Evolutionary conservation across 64 coral and sea anemone genomes (phyloP).

Genomic region (Astreopora myriophthalma): DNA sequence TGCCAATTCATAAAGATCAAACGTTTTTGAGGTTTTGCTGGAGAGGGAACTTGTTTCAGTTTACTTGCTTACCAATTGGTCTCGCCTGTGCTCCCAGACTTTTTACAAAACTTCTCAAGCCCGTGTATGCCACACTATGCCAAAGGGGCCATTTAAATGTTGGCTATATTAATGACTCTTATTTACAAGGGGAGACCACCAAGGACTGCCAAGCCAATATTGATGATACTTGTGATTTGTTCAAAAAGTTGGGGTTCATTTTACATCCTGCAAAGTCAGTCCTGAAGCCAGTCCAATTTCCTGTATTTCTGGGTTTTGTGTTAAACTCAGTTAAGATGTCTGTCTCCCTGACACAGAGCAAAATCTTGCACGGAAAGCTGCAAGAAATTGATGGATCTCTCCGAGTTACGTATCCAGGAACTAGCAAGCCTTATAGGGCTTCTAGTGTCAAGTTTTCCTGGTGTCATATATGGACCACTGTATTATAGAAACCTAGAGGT

Average conservation of each 20-base stretch:
- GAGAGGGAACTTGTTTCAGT: slow-evolving; percentile 54
- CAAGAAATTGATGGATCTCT: background rate
- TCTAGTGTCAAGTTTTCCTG: slow-evolving; percentile 23
- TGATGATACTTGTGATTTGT: slow-evolving; percentile 40
- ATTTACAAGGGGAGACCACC: slow-evolving; percentile 20
- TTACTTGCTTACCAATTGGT: slow-evolving; percentile 24
- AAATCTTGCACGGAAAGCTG: background rate
- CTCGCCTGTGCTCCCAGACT: slow-evolving; percentile 27
- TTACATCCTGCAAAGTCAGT: slow-evolving; percentile 44
- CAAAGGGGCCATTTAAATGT: background rate
- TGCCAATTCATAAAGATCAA: slow-evolving; percentile 38
- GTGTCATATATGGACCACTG: slow-evolving; percentile 40
- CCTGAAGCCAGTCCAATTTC: slow-evolving; percentile 15
- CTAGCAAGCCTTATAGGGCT: background rate
- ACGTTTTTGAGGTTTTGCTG: slow-evolving; percentile 34
- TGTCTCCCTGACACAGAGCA: slow-evolving; percentile 12
- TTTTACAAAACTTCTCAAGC: slow-evolving; percentile 51
- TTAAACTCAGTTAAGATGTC: slow-evolving; percentile 56
- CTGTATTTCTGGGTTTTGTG: slow-evolving; percentile 38
- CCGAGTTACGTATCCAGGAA: background rate
- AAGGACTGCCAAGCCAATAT: slow-evolving; percentile 51
- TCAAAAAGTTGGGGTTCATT: slow-evolving; percentile 17
- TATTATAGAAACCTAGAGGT: background rate
- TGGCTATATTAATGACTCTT: slow-evolving; percentile 30
- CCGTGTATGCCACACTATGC: slow-evolving; percentile 20